Evolutionary conservation across 2,888 invertebrate genomes (phyloP).

Genomic region (Nephrotoma flavescens): DNA sequence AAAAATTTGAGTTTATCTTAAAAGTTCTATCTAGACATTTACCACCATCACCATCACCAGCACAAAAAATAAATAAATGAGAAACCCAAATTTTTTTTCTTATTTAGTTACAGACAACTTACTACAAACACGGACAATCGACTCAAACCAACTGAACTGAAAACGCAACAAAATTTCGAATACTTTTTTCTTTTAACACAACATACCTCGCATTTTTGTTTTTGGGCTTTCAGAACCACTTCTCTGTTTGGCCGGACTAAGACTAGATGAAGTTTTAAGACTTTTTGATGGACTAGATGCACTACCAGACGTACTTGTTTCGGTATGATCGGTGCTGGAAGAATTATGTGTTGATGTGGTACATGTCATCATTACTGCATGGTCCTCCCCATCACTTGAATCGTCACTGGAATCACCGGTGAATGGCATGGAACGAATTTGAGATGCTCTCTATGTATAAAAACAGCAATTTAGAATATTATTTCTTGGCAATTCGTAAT

Average conservation of each 20-base stretch:
- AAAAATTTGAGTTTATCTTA: not conserved
- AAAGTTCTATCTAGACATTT: not conserved
- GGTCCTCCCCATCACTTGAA: slow-evolving; percentile 82
- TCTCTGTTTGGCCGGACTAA: slow-evolving; percentile 71
- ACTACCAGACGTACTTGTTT: slow-evolving; percentile 42
- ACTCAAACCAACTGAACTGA: not conserved
- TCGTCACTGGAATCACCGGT: slow-evolving; percentile 91
- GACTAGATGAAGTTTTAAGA: slow-evolving; percentile 69
- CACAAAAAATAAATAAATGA: not conserved
- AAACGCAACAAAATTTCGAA: not conserved
- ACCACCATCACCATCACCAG: not conserved
- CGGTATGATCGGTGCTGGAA: slow-evolving; percentile 39
- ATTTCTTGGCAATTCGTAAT: not conserved
- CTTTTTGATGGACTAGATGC: slow-evolving; percentile 75
- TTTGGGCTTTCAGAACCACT: slow-evolving; percentile 69
- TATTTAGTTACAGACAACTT: not conserved
- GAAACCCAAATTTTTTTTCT: not conserved
- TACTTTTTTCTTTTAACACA: not conserved
- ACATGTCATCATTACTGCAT: slow-evolving; percentile 29
- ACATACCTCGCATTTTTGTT: slow-evolving; percentile 63
- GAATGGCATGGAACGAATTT: slow-evolving; percentile 90
- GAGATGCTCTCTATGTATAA: slow-evolving; percentile 61
- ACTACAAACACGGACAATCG: not conserved
- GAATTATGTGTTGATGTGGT: slow-evolving; percentile 23
- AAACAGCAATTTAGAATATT: not conserved